phyloP scores from a whole-genome alignment of 2,888 invertebrate genomes.

The Protophormia terraenovae region DNA sequence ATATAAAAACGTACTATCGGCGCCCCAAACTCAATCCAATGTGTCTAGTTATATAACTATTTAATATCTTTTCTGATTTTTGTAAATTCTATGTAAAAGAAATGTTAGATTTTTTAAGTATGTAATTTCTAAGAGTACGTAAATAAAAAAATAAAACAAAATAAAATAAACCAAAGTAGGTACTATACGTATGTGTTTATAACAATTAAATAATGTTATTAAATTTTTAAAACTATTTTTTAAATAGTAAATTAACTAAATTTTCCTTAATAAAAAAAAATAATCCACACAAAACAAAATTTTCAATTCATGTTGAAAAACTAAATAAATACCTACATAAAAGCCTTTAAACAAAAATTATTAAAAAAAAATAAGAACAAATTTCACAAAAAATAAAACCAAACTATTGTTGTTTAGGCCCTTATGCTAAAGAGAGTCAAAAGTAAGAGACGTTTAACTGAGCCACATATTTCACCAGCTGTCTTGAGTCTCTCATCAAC shows the following conservation, averaged over 20 bases:
- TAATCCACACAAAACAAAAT: not conserved
- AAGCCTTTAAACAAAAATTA: not conserved
- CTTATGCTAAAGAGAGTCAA: slow-evolving; percentile 99
- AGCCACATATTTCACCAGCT: slow-evolving; percentile 86
- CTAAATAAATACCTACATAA: not conserved
- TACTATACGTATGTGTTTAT: not conserved
- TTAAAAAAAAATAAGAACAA: not conserved
- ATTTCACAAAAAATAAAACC: slow-evolving; percentile 31
- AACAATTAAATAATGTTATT: not conserved
- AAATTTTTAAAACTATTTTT: not conserved
- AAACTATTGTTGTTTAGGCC: slow-evolving; percentile 86
- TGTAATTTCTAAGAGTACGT: not conserved
- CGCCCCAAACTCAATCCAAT: not conserved
- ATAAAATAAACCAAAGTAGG: no score
- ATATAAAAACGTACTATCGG: no score
- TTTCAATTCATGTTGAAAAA: not conserved
- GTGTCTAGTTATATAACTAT: slow-evolving; percentile 15
- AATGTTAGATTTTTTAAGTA: not conserved
- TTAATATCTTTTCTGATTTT: not conserved
- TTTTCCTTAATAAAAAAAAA: not conserved
- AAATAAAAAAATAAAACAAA: not conserved
- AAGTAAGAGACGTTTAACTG: slow-evolving; percentile 96
- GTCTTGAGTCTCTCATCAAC: slow-evolving; percentile 75
- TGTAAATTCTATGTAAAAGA: not conserved
- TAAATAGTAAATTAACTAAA: not conserved